A percentile compares a stretch with the other conserved stretches of the same genome.
Evolutionary conservation across 30 jellyfish, hydroid and myxozoan genomes (phyloP).

Genomic region (Catostylus mosaicus): DNA sequence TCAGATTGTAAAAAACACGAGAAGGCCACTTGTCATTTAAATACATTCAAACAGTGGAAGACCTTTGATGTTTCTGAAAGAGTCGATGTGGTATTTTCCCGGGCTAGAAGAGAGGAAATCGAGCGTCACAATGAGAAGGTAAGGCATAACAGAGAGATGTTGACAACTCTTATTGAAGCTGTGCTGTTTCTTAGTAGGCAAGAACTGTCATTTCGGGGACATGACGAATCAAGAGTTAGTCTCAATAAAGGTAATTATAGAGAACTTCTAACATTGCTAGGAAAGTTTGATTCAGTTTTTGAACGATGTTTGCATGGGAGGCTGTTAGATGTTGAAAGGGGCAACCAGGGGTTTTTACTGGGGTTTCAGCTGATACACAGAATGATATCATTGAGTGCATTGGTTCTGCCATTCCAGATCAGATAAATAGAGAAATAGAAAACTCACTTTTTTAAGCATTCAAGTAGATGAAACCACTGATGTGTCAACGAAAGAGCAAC

Average conservation of each 20-base stretch:
- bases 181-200: conserved; percentile 30
- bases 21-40: conserved; percentile 18
- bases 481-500: conserved; percentile 35
- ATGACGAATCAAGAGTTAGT: conserved; percentile 32
- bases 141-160: conserved; percentile 36
- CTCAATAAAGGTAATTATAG: conserved; percentile 40
- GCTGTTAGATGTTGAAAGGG: conserved; percentile 24
- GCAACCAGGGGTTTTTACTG: conserved; percentile 32
- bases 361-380: conserved; percentile 48
- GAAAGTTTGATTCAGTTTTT: conserved; percentile 48
- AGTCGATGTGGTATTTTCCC: conserved; percentile 16
- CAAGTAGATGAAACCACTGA: conserved; percentile 69
- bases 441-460: conserved; percentile 18
- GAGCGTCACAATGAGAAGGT: conserved; percentile 59
- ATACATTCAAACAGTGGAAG: conserved; percentile 24
- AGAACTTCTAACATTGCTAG: conserved; percentile 49
- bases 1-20: conserved; percentile 28
- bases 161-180: conserved; percentile 18
- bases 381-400: conserved; percentile 32
- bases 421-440: conserved; percentile 25
- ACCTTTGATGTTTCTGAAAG: conserved; percentile 28
- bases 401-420: conserved; percentile 34
- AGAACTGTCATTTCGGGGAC: conserved; percentile 44
- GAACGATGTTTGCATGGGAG: conserved; percentile 44
- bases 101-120: conserved; percentile 44